Base-by-base conservation (phyloP, 2,797 vertebrate genomes). In the Petrocephalus schoutedeni region DNA sequence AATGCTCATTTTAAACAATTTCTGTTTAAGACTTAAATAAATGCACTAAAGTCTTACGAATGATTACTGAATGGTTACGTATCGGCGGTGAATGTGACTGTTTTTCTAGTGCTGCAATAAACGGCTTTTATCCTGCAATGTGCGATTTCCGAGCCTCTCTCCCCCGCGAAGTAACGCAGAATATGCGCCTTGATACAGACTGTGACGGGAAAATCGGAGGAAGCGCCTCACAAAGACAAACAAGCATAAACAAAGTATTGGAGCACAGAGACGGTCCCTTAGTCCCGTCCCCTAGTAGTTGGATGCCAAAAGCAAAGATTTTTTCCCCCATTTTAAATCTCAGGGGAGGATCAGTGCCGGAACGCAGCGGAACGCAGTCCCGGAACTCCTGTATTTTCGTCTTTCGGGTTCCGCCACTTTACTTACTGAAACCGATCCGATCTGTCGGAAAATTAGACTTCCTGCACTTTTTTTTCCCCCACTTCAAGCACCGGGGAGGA, bases 181-280 rank as follows among this genome's bases (percentile, higher is more conserved):
- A 32, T 67, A 67, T 23, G 10, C 61, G 23, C 23, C 23, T 28
- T 32, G 4, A 32, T 67, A 67, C 28, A 32, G 23, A 14, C 14
- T 77, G 32, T 19, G 71, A 45, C 71, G 32, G 32, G 36, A 32
- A 3, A 74, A 41, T 41, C 28, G 14, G 61, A 28, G 67, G 67
- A 77, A 77, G 71, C 36, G 45, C 36, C 45, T 49, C 36, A 49
- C 71, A 45, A 45, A 45, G 19, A 77, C 71, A 8, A 77, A 49
- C 16, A 45, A 71, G 12, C 16, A 36, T 6, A 77, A 77, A 58
- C 41, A 1, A 45, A 45, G 71, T 45, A 9, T 28, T 36, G 51
- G 28, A 71, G 86, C 4, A 86, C 89, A 86, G 14, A 84, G 80
- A 90, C 67, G 67, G 86, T 88, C 89, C 89, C 90, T 91, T 86